These are phyloP conservation scores for Episyrphus balteatus DNA, from an alignment of 1,140 invertebrate genomes.

Conservation along the genomic window DNA sequence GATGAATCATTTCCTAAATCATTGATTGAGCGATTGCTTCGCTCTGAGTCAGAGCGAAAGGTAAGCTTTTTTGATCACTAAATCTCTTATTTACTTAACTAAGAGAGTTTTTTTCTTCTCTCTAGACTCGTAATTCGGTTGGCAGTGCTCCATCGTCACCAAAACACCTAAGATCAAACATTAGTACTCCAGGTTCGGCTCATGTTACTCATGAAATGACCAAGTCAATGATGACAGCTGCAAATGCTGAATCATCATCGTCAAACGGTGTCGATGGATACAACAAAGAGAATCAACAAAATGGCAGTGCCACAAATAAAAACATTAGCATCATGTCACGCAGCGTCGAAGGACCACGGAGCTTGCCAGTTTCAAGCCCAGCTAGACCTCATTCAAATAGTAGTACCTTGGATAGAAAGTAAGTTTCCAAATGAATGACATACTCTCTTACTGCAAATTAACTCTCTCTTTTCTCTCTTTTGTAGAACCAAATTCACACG, in stretches of 20 bases:
- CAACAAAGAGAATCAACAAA: conserved; percentile 3
- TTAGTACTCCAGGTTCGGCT: conserved; percentile 28
- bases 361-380: conserved; percentile 39
- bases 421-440: conserved; percentile 1
- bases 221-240: neutral
- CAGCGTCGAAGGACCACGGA: conserved; percentile 45
- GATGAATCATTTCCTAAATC: conserved; percentile 48
- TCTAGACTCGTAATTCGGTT: conserved; percentile 32
- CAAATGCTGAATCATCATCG: conserved; percentile 5
- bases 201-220: conserved; percentile 21
- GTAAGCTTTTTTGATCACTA: conserved; percentile 6
- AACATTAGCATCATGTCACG: conserved; percentile 39
- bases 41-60: conserved; percentile 40
- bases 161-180: conserved; percentile 41
- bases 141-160: conserved; percentile 57
- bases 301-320: conserved; percentile 21
- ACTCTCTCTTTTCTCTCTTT: neutral
- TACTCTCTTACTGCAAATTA: neutral
- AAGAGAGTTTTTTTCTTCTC: neutral
- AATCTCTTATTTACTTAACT: neutral
- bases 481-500: conserved; percentile 38
- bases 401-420: conserved; percentile 43
- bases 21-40: conserved; percentile 48
- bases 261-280: conserved; percentile 3
- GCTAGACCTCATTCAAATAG: conserved; percentile 36